Evolutionary conservation across 2,113 vertebrate genomes (phyloP).

Genomic region (Gracilinanus agilis): DNA sequence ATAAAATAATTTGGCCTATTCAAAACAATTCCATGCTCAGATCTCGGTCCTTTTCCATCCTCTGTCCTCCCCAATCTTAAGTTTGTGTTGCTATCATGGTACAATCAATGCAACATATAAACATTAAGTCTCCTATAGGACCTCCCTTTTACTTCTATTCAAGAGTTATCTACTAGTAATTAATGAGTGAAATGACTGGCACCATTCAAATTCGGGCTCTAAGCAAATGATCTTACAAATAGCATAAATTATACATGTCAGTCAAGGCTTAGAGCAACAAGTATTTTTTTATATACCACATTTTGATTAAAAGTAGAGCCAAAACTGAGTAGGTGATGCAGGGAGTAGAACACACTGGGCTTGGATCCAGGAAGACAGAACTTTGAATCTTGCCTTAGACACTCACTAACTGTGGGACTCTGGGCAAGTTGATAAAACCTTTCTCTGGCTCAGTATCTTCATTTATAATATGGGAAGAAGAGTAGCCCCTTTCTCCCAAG

Average conservation of each 20-base stretch:
- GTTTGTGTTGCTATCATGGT: not conserved
- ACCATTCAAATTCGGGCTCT: not conserved
- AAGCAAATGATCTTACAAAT: not conserved
- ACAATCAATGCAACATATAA: not conserved
- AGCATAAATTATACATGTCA: not conserved
- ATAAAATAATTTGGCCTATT: not conserved
- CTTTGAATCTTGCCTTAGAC: not conserved
- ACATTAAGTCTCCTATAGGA: not conserved
- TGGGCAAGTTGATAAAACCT: not conserved
- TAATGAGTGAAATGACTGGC: not conserved
- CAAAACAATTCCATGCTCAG: not conserved
- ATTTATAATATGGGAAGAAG: not conserved
- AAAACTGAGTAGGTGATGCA: not conserved
- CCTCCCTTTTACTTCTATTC: slow-evolving; percentile 1
- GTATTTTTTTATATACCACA: not conserved
- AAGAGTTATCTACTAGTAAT: not conserved
- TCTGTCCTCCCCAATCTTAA: not conserved
- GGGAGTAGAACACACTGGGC: not conserved
- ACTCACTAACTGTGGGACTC: not conserved
- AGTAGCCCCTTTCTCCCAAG: rapidly evolving
- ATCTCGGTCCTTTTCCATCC: not conserved
- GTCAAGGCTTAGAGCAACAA: not conserved
- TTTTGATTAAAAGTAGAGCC: not conserved
- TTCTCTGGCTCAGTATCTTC: not conserved
- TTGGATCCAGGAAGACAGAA: not conserved